phyloP scores from a whole-genome alignment of 2,797 vertebrate species.

The Paratrypauchen microcephalus region DNA sequence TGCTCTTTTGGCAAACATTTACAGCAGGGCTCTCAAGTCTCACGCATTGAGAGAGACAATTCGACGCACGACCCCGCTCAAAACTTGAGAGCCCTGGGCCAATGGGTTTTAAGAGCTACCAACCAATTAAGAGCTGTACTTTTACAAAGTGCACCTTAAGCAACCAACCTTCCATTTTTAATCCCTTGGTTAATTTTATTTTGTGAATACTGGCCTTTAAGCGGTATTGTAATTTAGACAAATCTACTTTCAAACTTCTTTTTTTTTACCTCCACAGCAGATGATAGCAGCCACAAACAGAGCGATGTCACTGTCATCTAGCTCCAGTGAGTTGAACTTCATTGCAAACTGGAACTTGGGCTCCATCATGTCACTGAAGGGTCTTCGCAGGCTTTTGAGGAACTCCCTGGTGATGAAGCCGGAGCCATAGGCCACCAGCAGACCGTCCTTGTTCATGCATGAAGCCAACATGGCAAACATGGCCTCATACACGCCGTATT shows the following conservation, averaged over 20 bases:
- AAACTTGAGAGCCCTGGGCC: too few relatives aligned
- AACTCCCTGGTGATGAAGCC: conserved; percentile 97
- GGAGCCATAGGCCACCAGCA: conserved; percentile 89
- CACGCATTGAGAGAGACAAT: too few relatives aligned
- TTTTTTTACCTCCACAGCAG: conserved; percentile 91
- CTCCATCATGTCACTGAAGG: conserved; percentile 97
- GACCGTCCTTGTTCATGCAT: conserved; percentile 97
- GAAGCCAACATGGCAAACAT: conserved; percentile 94
- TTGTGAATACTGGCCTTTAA: too few relatives aligned
- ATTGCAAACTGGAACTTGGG: conserved; percentile 98
- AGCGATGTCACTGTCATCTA: conserved; percentile 95
- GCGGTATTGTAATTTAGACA: too few relatives aligned
- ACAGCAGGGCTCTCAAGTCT: too few relatives aligned
- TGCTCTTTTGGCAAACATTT: too few relatives aligned
- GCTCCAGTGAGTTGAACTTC: conserved; percentile 92
- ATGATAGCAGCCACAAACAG: conserved; percentile 97
- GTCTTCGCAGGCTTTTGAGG: conserved; percentile 92
- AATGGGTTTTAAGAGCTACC: not conserved
- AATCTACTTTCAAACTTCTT: not conserved
- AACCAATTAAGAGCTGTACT: too few relatives aligned
- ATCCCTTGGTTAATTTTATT: too few relatives aligned
- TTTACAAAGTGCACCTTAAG: too few relatives aligned
- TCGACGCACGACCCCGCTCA: too few relatives aligned
- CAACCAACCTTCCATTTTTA: too few relatives aligned
- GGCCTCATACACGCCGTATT: conserved; percentile 95